These are phyloP conservation scores for Lathamus discolor DNA, from an alignment of 2,113 vertebrate species.

Conservation along the genomic window DNA sequence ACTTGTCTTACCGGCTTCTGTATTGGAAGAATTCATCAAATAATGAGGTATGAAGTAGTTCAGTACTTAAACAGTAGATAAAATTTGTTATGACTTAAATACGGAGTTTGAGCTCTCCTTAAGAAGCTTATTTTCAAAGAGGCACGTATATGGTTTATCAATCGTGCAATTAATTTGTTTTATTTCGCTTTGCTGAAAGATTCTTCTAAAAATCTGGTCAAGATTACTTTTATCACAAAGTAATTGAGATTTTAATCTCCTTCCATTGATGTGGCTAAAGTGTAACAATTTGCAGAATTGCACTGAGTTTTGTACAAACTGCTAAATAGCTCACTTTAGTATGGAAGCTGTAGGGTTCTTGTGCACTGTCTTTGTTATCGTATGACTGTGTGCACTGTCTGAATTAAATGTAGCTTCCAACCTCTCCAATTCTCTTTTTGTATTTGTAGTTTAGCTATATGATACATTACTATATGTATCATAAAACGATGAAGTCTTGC, in stretches of 20 bases:
- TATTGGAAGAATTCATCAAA: slow-evolving; percentile 62
- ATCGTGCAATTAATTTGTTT: neutral
- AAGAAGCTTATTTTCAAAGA: neutral
- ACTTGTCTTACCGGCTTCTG: slow-evolving; percentile 44
- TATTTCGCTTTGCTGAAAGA: neutral
- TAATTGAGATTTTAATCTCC: neutral
- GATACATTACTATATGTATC: neutral
- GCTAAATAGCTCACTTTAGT: neutral
- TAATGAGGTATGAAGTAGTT: slow-evolving; percentile 41
- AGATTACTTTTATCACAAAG: neutral
- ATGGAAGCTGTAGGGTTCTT: neutral
- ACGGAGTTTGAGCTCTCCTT: neutral
- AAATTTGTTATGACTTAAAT: neutral
- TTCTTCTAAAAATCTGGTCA: neutral
- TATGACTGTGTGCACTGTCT: neutral
- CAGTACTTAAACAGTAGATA: neutral
- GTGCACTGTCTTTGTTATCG: neutral
- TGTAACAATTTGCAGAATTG: neutral
- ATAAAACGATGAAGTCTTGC: neutral
- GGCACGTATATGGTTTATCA: accelerated
- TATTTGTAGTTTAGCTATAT: neutral
- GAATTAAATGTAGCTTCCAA: neutral
- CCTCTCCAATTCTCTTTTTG: neutral
- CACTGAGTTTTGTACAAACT: neutral
- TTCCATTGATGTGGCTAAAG: neutral